phyloP scores from a whole-genome alignment of 2,113 vertebrate species.

The Suricata suricatta region DNA sequence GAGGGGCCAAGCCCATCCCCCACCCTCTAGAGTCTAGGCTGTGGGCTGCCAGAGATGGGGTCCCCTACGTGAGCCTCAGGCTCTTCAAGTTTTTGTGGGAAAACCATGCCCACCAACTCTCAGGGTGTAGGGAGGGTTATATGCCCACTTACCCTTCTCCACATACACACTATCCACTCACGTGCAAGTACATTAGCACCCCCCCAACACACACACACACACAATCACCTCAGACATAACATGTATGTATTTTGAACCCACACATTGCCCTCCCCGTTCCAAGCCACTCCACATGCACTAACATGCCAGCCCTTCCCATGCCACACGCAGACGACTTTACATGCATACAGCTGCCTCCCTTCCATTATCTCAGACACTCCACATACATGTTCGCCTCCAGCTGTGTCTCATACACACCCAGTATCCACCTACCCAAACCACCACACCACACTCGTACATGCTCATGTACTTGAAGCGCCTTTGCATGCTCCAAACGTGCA shows the following conservation, averaged over 20 bases:
- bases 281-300: background rate
- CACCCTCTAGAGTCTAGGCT: background rate
- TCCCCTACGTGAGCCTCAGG: background rate
- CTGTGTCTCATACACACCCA: background rate
- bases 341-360: background rate
- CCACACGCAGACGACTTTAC: background rate
- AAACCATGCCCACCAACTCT: background rate
- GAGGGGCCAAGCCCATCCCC: background rate
- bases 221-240: background rate
- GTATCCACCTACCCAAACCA: background rate
- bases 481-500: accelerated
- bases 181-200: background rate
- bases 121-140: background rate
- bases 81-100: background rate
- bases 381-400: background rate
- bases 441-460: background rate
- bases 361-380: background rate
- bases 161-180: background rate
- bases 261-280: background rate
- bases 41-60: background rate
- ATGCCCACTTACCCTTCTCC: background rate
- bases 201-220: too few species aligned
- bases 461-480: background rate
- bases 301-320: background rate
- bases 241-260: background rate